These are phyloP conservation scores for Caenorhabditis sulstoni DNA, from an alignment of 2,888 invertebrate species.

Conservation along the genomic window DNA sequence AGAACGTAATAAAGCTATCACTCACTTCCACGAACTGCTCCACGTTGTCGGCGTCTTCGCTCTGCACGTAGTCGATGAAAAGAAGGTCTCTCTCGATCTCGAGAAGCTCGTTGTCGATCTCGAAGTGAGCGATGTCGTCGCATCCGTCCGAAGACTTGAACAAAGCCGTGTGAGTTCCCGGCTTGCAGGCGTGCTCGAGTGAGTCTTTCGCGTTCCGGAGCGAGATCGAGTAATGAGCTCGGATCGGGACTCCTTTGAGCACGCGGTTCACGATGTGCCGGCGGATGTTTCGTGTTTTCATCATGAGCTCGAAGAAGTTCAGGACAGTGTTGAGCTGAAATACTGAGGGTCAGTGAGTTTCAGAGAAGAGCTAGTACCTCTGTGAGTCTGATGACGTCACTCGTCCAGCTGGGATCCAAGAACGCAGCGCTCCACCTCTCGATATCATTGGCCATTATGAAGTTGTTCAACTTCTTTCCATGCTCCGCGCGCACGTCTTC, in stretches of 20 bases:
- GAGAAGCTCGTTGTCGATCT: slow-evolving; percentile 76
- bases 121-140: slow-evolving; percentile 69
- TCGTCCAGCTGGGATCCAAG: slow-evolving; percentile 80
- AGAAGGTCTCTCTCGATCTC: slow-evolving; percentile 79
- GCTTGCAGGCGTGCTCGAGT: slow-evolving; percentile 70
- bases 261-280: slow-evolving; percentile 80
- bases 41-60: slow-evolving; percentile 79
- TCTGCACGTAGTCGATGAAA: slow-evolving; percentile 79
- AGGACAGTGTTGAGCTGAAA: slow-evolving; percentile 73
- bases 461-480: slow-evolving; percentile 76
- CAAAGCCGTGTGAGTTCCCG: slow-evolving; percentile 64
- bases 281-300: slow-evolving; percentile 77
- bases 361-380: slow-evolving; percentile 38
- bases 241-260: slow-evolving; percentile 79
- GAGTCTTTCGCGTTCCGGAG: slow-evolving; percentile 79
- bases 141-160: slow-evolving; percentile 59
- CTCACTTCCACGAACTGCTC: slow-evolving; percentile 79
- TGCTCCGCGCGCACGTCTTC: slow-evolving; percentile 71
- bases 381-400: slow-evolving; percentile 75
- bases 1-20: slow-evolving; percentile 20
- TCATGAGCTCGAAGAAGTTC: slow-evolving; percentile 80
- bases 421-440: slow-evolving; percentile 67
- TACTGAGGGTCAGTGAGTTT: background rate
- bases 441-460: slow-evolving; percentile 80
- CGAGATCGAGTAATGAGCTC: slow-evolving; percentile 78